These are phyloP conservation scores for Channa striata DNA, from an alignment of 2,797 vertebrate genomes.

Conservation along the genomic window DNA sequence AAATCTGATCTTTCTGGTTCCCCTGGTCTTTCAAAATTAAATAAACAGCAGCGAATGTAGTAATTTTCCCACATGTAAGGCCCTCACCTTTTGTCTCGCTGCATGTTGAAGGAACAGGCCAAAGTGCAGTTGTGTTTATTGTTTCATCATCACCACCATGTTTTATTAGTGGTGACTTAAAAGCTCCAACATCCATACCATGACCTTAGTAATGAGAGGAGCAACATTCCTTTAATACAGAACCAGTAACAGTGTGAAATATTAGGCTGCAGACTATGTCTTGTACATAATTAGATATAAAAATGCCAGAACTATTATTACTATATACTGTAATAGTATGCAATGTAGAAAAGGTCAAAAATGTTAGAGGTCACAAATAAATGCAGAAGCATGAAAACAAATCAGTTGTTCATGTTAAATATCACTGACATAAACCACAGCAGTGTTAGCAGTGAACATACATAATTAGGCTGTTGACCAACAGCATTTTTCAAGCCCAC, in stretches of 20 bases:
- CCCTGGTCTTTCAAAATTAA: constrained; percentile 29
- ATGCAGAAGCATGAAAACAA: constrained; percentile 26
- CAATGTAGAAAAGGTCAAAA: constrained; percentile 37
- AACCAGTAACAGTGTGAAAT: constrained; percentile 36
- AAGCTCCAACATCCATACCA: constrained; percentile 54
- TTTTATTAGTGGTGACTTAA: constrained; percentile 71
- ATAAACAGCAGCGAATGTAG: constrained; percentile 33
- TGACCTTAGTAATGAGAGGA: constrained; percentile 46
- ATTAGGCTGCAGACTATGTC: constrained; percentile 26
- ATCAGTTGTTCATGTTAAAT: constrained; percentile 48
- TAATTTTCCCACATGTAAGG: constrained; percentile 51
- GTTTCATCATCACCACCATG: constrained; percentile 52
- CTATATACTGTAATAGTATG: constrained; percentile 13
- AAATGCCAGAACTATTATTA: constrained; percentile 58
- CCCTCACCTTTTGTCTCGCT: constrained; percentile 33
- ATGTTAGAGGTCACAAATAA: constrained; percentile 54
- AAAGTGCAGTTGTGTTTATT: constrained; percentile 67
- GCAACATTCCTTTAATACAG: constrained; percentile 35
- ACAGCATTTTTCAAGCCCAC: constrained; percentile 51
- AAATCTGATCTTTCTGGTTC: constrained; percentile 33
- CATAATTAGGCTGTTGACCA: constrained; percentile 52
- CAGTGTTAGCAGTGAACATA: constrained; percentile 22
- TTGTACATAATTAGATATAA: constrained; percentile 48
- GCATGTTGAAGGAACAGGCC: constrained; percentile 57
- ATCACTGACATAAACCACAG: constrained; percentile 36